These are phyloP conservation scores for Melolontha melolontha DNA, from an alignment of 2,888 invertebrate species.

Conservation along the genomic window DNA sequence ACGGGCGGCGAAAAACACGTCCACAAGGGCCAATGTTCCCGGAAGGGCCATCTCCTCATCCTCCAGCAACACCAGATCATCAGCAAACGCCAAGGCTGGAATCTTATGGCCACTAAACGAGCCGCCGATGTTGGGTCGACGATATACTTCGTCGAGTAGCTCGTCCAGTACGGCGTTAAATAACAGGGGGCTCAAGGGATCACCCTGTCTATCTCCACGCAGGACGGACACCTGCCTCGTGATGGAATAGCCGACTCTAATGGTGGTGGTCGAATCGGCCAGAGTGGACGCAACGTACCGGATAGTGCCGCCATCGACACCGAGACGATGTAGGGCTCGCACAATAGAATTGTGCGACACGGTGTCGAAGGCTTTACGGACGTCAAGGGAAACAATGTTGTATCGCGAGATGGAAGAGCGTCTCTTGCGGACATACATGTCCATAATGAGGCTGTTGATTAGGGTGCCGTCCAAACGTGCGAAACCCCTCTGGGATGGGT, in stretches of 20 bases:
- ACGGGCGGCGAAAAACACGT: conserved; percentile 43
- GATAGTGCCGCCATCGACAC: conserved; percentile 55
- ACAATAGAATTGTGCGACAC: too few species aligned
- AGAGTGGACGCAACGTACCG: conserved; percentile 54
- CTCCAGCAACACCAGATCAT: conserved; percentile 56
- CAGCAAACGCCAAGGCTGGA: too few species aligned
- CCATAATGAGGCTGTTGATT: conserved; percentile 56
- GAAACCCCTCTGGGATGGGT: conserved; percentile 47
- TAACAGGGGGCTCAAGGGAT: too few species aligned
- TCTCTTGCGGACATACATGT: conserved; percentile 54
- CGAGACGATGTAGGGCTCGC: conserved; percentile 53
- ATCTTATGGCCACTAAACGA: too few species aligned
- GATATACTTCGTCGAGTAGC: too few species aligned
- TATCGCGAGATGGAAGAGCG: conserved; percentile 51
- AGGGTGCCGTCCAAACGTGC: conserved; percentile 58
- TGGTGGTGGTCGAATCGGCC: conserved; percentile 49
- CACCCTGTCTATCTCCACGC: too few species aligned
- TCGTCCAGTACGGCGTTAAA: too few species aligned
- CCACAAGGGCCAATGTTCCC: conserved; percentile 45
- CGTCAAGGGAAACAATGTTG: conserved; percentile 60
- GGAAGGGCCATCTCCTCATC: conserved; percentile 55
- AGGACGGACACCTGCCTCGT: too few species aligned
- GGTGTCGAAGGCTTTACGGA: conserved; percentile 64
- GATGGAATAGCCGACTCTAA: conserved; percentile 45
- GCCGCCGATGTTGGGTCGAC: too few species aligned